phyloP scores from a whole-genome alignment of 2,888 invertebrate genomes.

The Ormyrus thymus region DNA sequence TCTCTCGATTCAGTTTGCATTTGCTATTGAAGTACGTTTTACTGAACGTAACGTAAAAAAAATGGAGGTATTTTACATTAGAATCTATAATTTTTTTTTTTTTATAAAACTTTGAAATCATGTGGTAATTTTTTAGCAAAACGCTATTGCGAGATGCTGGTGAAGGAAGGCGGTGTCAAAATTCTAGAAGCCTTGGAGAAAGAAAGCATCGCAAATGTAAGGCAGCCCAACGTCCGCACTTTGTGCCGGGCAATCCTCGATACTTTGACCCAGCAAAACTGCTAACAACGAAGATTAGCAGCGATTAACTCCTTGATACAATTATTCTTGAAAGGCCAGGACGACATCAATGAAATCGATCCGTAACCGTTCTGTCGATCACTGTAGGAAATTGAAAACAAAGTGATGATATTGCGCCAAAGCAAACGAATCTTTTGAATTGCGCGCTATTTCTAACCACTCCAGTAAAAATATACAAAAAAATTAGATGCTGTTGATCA shows the following conservation, averaged over 20 bases:
- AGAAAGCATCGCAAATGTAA: constrained; percentile 69
- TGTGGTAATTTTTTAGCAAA: constrained; percentile 76
- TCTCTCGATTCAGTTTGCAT: too few species aligned
- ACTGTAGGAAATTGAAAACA: constrained; percentile 10
- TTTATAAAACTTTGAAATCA: not conserved
- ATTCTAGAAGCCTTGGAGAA: constrained; percentile 74
- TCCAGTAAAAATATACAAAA: constrained; percentile 9
- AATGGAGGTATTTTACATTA: too few species aligned
- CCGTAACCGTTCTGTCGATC: constrained; percentile 30
- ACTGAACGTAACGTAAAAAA: too few species aligned
- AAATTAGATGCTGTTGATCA: constrained; percentile 54
- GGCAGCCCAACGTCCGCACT: constrained; percentile 69
- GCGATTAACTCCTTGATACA: not conserved
- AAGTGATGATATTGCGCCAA: constrained; percentile 19
- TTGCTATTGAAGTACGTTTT: too few species aligned
- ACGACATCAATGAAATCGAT: constrained; percentile 14
- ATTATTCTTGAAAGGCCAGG: constrained; percentile 15
- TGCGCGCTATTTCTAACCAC: constrained; percentile 40
- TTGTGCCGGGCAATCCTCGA: constrained; percentile 72
- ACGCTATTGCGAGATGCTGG: constrained; percentile 81
- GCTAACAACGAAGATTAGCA: constrained; percentile 61
- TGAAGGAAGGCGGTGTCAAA: constrained; percentile 79
- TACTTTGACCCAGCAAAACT: constrained; percentile 69
- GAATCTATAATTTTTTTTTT: too few species aligned
- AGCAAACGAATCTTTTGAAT: constrained; percentile 42